Conservation (phyloP, 1,140 invertebrate species). For the Drosophila rufa region DNA sequence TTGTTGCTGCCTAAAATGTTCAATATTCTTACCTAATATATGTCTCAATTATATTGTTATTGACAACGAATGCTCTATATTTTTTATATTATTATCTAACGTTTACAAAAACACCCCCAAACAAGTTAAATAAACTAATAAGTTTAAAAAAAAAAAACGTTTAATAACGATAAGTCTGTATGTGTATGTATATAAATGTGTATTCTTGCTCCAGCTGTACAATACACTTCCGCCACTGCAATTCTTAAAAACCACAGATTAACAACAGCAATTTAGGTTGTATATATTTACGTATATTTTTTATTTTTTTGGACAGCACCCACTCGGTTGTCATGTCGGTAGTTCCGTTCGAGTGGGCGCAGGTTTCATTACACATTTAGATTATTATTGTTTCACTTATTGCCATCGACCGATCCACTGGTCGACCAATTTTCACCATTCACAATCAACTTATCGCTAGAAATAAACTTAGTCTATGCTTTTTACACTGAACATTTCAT, state of each 20-base stretch:
- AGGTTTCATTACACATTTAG: constrained; percentile 57
- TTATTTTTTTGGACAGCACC: constrained; percentile 23
- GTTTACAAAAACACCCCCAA: too few species aligned
- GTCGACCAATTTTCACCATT: constrained; percentile 41
- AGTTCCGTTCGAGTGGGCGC: constrained; percentile 13
- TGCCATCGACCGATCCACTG: constrained; percentile 48
- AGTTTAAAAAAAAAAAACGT: too few species aligned
- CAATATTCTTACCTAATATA: too few species aligned
- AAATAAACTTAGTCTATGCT: constrained; percentile 41
- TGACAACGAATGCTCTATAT: too few species aligned
- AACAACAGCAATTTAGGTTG: not conserved
- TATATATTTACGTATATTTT: constrained; percentile 35
- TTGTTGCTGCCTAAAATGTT: too few species aligned
- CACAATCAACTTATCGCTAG: constrained; percentile 26
- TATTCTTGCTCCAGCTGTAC: too few species aligned
- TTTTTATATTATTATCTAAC: too few species aligned
- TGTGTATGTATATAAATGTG: too few species aligned
- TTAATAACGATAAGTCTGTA: too few species aligned
- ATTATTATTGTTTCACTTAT: constrained; percentile 73
- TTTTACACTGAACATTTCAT: constrained; percentile 68
- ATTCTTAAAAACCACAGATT: not conserved
- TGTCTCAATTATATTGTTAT: too few species aligned
- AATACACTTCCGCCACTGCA: not conserved
- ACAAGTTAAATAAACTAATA: too few species aligned
- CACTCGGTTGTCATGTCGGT: constrained; percentile 16